Conservation (phyloP, 2,797 vertebrate species). For the Macrochelys suwanniensis region DNA sequence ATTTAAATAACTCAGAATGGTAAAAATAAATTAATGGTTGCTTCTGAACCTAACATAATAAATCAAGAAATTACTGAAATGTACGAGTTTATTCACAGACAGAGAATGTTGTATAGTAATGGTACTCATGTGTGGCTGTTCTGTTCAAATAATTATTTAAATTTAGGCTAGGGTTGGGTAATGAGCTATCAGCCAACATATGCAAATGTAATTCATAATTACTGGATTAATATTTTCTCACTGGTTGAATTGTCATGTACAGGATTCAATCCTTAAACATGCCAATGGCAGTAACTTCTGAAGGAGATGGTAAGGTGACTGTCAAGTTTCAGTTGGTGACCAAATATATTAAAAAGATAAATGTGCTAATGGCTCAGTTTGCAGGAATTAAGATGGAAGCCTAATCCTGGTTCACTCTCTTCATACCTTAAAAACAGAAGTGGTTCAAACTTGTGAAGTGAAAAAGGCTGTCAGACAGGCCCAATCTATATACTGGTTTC, state of each 20-base stretch:
- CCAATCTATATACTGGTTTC: background rate
- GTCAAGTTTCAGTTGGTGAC: background rate
- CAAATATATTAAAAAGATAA: background rate
- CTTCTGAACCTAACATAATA: background rate
- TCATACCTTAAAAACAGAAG: background rate
- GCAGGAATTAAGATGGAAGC: background rate
- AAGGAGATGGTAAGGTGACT: background rate
- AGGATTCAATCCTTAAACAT: background rate
- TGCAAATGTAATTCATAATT: background rate
- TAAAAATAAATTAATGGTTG: background rate
- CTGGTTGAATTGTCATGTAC: background rate
- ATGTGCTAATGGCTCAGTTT: background rate
- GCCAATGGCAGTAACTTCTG: accelerated
- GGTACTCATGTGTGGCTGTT: background rate
- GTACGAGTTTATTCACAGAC: background rate
- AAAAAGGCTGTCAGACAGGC: background rate
- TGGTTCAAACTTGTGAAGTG: background rate
- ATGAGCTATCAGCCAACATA: background rate
- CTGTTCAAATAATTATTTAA: constrained; percentile 21
- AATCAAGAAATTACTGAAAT: background rate
- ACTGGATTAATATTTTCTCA: background rate
- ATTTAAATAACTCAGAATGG: background rate
- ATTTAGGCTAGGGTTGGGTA: background rate
- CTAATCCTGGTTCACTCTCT: background rate
- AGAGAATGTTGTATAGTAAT: background rate